These are phyloP conservation scores for Tachysurus fulvidraco DNA, from an alignment of 2,113 vertebrate species.

Conservation along the genomic window DNA sequence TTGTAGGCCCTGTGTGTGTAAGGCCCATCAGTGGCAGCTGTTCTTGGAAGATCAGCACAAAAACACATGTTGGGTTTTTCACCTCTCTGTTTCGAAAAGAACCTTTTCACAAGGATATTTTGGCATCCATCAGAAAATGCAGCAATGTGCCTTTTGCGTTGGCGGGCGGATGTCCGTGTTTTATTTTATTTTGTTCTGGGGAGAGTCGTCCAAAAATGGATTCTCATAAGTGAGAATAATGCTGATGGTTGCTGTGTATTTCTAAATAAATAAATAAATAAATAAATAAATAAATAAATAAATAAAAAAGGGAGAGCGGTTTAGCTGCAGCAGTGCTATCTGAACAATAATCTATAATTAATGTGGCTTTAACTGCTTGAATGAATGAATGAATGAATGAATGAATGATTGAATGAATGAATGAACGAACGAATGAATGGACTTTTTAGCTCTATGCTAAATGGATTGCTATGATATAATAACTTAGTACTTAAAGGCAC, in stretches of 20 bases:
- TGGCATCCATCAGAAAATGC: neutral
- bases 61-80: conserved; percentile 26
- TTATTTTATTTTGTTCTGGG: neutral
- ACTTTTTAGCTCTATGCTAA: neutral
- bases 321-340: neutral
- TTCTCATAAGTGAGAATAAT: neutral
- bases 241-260: neutral
- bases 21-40: conserved; percentile 1
- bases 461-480: neutral
- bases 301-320: neutral
- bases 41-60: neutral
- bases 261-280: too few species aligned
- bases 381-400: neutral
- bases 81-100: neutral
- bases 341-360: neutral
- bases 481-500: too few species aligned
- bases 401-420: neutral
- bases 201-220: neutral
- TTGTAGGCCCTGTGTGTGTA: neutral
- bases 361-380: neutral
- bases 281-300: too few species aligned
- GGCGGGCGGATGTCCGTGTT: neutral
- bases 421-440: neutral
- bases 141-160: neutral
- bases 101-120: conserved; percentile 12